phyloP scores from a whole-genome alignment of 1,140 invertebrate genomes.

The Asbolus verrucosus region DNA sequence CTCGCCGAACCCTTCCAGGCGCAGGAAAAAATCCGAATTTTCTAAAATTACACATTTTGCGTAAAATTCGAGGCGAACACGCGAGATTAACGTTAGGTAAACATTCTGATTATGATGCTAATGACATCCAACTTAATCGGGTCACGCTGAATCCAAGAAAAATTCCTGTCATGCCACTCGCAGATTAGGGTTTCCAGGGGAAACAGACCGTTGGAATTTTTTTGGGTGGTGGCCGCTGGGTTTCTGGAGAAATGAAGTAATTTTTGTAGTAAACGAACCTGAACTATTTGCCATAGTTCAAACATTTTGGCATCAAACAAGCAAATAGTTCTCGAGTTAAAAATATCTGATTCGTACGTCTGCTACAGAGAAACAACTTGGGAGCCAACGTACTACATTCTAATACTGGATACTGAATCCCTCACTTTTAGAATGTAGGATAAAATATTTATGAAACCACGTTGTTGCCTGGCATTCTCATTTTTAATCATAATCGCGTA shows the following conservation, averaged over 20 bases:
- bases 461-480: constrained; percentile 34
- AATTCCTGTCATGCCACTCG: too few relatives aligned
- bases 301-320: constrained; percentile 62
- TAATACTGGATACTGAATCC: constrained; percentile 40
- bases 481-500: constrained; percentile 32
- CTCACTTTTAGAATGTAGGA: constrained; percentile 43
- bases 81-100: too few relatives aligned
- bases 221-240: neutral
- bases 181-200: too few relatives aligned
- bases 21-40: too few relatives aligned
- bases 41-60: too few relatives aligned
- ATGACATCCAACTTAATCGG: too few relatives aligned
- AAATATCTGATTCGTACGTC: constrained; percentile 59
- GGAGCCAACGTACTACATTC: constrained; percentile 49
- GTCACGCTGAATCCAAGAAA: too few relatives aligned
- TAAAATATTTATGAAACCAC: constrained; percentile 41
- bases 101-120: too few relatives aligned
- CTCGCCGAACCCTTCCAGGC: too few relatives aligned
- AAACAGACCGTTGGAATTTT: neutral
- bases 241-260: constrained; percentile 27
- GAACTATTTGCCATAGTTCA: constrained; percentile 62
- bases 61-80: too few relatives aligned
- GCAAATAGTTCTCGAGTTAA: constrained; percentile 61
- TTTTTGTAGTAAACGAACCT: constrained; percentile 58
- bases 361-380: constrained; percentile 43